Conservation (phyloP, 30 jellyfish, hydroid and myxozoan species). For the Turritopsis dohrnii region DNA sequence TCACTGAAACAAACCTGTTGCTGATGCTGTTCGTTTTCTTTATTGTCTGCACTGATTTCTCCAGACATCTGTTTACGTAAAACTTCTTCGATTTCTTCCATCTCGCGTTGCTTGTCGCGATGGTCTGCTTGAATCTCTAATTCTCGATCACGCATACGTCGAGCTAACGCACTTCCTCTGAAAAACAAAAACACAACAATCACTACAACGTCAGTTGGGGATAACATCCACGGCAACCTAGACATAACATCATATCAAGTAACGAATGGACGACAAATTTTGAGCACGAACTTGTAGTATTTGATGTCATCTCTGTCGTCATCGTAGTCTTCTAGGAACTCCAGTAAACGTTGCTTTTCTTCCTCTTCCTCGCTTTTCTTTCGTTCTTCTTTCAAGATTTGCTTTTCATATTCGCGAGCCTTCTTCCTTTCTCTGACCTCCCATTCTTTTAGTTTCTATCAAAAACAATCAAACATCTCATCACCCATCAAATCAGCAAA, state of each 20-base stretch:
- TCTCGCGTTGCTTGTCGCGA: constrained; percentile 86
- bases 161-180: constrained; percentile 88
- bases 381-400: constrained; percentile 52
- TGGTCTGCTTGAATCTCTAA: constrained; percentile 76
- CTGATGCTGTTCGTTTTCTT: constrained; percentile 4
- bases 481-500: not conserved
- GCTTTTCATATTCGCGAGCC: constrained; percentile 89
- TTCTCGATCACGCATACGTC: constrained; percentile 97
- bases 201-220: not conserved
- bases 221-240: not conserved
- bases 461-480: not conserved
- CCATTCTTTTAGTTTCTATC: constrained; percentile 79
- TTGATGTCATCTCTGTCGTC: constrained; percentile 94
- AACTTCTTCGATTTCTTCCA: constrained; percentile 92
- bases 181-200: not conserved
- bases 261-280: too few relatives aligned
- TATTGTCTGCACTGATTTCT: constrained; percentile 6
- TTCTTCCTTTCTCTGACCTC: constrained; percentile 90
- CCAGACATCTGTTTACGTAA: constrained; percentile 60
- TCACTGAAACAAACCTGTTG: too few relatives aligned
- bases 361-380: constrained; percentile 83
- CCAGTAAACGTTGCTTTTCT: constrained; percentile 72
- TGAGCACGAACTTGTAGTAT: constrained; percentile 65
- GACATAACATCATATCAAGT: not conserved
- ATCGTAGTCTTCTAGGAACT: constrained; percentile 92